phyloP scores from a whole-genome alignment of 2,888 invertebrate genomes.

The Myopa tessellatipennis region DNA sequence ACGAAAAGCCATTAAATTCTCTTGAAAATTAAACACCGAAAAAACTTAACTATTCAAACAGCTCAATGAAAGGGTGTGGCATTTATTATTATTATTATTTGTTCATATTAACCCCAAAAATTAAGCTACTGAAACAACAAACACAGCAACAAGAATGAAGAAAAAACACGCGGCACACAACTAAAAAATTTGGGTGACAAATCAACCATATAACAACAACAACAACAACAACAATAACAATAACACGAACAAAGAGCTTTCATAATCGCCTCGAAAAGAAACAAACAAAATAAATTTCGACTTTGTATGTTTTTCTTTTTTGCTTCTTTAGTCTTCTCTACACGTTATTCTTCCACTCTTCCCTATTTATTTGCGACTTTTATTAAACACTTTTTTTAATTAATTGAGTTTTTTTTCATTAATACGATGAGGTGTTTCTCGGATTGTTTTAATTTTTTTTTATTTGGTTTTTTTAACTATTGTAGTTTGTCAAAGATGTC shows the following conservation, averaged over 20 bases:
- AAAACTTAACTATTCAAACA: too few species aligned
- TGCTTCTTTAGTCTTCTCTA: background rate
- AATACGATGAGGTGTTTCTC: too few species aligned
- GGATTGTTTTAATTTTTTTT: too few species aligned
- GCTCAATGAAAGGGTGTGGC: too few species aligned
- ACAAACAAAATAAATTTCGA: background rate
- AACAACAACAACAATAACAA: background rate
- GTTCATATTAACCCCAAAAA: background rate
- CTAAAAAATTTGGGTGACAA: slow-evolving; percentile 2
- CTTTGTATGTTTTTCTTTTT: background rate
- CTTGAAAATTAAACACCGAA: too few species aligned
- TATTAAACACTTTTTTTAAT: too few species aligned
- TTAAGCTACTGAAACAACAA: background rate
- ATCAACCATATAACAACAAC: slow-evolving; percentile 8
- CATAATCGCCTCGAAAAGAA: background rate
- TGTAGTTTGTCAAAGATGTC: background rate
- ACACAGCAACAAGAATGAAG: background rate
- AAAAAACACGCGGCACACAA: background rate
- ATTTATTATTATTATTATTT: background rate
- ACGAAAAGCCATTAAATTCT: too few species aligned
- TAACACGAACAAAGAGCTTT: background rate
- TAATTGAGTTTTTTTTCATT: too few species aligned
- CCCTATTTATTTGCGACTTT: too few species aligned
- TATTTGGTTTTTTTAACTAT: background rate
- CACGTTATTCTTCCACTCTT: too few species aligned